Conservation (phyloP, 1,140 invertebrate genomes). For the Caerostris darwini region DNA sequence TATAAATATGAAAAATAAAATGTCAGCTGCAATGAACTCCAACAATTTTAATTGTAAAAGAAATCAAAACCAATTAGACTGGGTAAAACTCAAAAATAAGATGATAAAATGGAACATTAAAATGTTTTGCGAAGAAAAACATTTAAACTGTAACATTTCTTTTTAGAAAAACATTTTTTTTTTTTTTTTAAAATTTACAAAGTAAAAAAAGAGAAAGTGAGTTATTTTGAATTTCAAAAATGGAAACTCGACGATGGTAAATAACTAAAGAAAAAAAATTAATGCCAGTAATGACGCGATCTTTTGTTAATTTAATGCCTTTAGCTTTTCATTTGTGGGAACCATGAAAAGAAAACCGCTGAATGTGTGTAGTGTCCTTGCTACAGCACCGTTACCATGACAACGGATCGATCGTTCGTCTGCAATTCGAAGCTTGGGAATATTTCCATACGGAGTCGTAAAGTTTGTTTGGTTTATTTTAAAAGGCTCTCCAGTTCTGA, state of each 20-base stretch:
- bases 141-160: too few relatives aligned
- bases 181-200: too few relatives aligned
- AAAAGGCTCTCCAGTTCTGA: neutral
- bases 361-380: conserved; percentile 25
- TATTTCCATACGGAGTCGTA: conserved; percentile 29
- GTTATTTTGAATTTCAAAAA: neutral
- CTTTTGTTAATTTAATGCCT: conserved; percentile 36
- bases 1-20: too few relatives aligned
- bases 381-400: neutral
- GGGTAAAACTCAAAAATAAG: too few relatives aligned
- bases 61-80: too few relatives aligned
- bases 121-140: too few relatives aligned
- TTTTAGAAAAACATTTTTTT: too few relatives aligned
- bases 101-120: too few relatives aligned
- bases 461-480: conserved; percentile 11
- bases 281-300: neutral
- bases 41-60: too few relatives aligned
- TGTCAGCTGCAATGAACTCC: too few relatives aligned
- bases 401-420: neutral
- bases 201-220: neutral
- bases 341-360: conserved; percentile 10
- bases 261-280: neutral
- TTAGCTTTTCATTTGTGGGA: conserved; percentile 12
- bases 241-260: neutral
- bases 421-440: conserved; percentile 13